Evolutionary conservation across 2,888 invertebrate genomes (phyloP), one percentile per base, ranked within the genome.

Genomic region (Pammene fasciana): DNA sequence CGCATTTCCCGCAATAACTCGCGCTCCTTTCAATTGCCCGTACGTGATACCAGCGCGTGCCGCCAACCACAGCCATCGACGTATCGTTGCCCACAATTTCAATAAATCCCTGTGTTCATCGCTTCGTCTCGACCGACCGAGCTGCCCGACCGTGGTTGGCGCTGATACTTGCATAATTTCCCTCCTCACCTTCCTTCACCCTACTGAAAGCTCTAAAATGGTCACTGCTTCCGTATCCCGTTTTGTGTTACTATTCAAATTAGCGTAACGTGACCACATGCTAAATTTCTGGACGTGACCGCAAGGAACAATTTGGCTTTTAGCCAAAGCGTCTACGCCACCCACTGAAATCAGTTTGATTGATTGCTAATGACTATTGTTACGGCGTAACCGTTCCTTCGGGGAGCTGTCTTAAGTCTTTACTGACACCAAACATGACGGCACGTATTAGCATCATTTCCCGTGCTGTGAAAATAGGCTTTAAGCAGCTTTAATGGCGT

Each of bases 361-460:
- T 90, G 91, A 90, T 90, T 89, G 89, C 87, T 86, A 89, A 90
- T 88, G 83, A 86, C 86, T 85, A 88, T 89, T 86, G 88, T 89
- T 90, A 87, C 79, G 82, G 81, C 82, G 82, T 86, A 87, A 86
- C 84, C 82, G 83, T 83, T 87, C 78, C 88, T 80, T 72, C 77
- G 73, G 86, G 74, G 71, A 73, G 74, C 78, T 74, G n/a, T 26
- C 26, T 26, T 26, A 26, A 26, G 80, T 79, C 78, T 72, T 73
- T 78, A 74, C 82, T 82, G 85, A 85, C 87, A 84, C 79, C 79
- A 78, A 78, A 83, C 84, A 86, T 86, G 86, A 86, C 82, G 78
- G 78, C 81, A 75, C 75, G 79, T 80, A 84, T 86, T 84, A 84
- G 76, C 79, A 80, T 81, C 76, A 84, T 83, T 83, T 83, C 79